Percentiles rank a stretch among this genome's conserved stretches.
phyloP scores from a whole-genome alignment of 2,113 vertebrate genomes.

The Rallus limicola region DNA sequence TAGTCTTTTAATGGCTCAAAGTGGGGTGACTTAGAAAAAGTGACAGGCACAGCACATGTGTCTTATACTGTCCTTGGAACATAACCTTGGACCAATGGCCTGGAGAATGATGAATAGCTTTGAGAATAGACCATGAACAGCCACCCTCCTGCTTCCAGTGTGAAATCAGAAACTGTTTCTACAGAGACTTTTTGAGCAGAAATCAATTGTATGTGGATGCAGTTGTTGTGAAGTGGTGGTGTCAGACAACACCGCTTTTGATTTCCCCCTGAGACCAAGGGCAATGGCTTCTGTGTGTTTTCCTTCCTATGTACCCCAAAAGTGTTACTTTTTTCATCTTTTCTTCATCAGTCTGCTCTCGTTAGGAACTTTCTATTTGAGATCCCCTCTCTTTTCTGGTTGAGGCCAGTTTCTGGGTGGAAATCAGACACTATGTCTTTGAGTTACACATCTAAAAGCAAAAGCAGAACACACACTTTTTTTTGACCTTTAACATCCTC shows the following conservation, averaged over 20 bases:
- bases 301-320: not conserved
- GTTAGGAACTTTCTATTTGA: not conserved
- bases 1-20: not conserved
- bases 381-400: not conserved
- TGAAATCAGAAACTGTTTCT: not conserved
- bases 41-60: not conserved
- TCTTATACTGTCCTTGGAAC: not conserved
- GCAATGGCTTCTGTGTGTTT: not conserved
- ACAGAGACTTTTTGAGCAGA: not conserved
- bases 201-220: not conserved
- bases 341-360: not conserved
- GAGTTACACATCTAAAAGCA: not conserved
- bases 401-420: not conserved
- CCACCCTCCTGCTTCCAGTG: not conserved
- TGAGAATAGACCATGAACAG: not conserved
- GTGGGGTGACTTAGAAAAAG: not conserved
- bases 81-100: not conserved
- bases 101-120: constrained; percentile 17
- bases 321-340: not conserved
- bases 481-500: not conserved
- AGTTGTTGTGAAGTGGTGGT: not conserved
- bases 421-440: not conserved
- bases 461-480: not conserved
- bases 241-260: not conserved
- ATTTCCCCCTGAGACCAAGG: not conserved